phyloP scores from a whole-genome alignment of 2,888 invertebrate genomes.

The Thymelicus lineola region DNA sequence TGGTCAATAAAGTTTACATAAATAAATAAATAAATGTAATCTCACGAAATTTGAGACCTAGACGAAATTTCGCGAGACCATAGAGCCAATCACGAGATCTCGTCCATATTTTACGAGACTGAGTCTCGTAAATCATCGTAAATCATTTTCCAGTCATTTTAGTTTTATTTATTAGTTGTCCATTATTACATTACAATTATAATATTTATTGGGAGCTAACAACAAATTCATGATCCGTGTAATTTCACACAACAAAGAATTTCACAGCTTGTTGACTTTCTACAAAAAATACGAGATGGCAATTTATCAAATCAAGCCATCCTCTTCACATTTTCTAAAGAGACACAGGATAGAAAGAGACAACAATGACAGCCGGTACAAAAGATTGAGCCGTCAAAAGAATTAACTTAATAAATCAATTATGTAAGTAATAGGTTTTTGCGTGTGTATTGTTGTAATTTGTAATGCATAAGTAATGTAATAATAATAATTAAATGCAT shows the following conservation, averaged over 20 bases:
- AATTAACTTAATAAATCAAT: constrained; percentile 15
- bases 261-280: constrained; percentile 30
- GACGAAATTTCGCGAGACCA: too few relatives aligned
- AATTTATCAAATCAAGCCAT: not conserved
- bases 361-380: not conserved
- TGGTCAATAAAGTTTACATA: too few relatives aligned
- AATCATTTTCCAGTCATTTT: too few relatives aligned
- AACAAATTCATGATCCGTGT: constrained; percentile 30
- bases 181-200: not conserved
- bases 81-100: too few relatives aligned
- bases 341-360: constrained; percentile 1
- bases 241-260: constrained; percentile 36
- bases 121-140: too few relatives aligned
- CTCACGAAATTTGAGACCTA: too few relatives aligned
- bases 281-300: constrained; percentile 17
- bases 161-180: too few relatives aligned
- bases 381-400: not conserved
- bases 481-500: not conserved
- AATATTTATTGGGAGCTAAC: constrained; percentile 19
- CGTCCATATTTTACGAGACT: too few relatives aligned
- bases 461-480: constrained; percentile 16
- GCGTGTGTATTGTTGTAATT: constrained; percentile 17
- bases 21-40: too few relatives aligned
- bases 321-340: not conserved
- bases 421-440: not conserved